Evolutionary conservation across 2,797 vertebrate species (phyloP), one percentile per base, ranked within the genome.

Genomic region (Poecilia wingei): DNA sequence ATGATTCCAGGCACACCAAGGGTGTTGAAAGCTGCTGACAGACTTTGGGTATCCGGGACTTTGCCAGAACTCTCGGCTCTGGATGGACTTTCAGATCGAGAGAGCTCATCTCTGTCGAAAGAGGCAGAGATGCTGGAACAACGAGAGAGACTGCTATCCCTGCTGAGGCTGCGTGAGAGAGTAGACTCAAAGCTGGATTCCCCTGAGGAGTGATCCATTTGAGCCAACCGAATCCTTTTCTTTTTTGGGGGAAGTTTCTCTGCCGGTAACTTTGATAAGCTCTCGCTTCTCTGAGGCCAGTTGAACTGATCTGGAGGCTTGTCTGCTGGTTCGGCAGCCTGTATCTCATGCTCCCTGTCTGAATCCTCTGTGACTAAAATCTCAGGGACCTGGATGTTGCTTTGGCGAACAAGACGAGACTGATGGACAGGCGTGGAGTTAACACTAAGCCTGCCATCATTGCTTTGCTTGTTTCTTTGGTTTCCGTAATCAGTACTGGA

Each of bases 231-330:
- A 75, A 99, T 99, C 78, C 98, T 96, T 79, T 99, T 99, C 96
- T 99, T 99, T 93, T 99, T 99, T 0, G 98, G 98, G 0, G 98
- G 98, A 75, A 99, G 96, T 85, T 99, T 99, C 93, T 99, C 98
- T 1, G 98, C 97, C 0, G 98, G 98, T 80, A 99, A 78, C 92
- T 98, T 99, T 4, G 98, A 98, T 85, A 99, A 91, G 0, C 97
- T 99, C 90, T 99, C 98, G 7, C 98, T 99, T 76, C 98, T 97
- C 82, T 98, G 98, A 47, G 98, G 98, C 98, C 98, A 99, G 66
- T 83, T 98, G 91, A 99, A 99, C 75, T 95, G 97, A 91, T 99
- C 98, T 8, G 93, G 83, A 16, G 93, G 86, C 84, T 97, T 97
- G 78, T 99, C 98, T 16, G 91, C 94, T 13, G 93, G 92, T 79